Conservation (phyloP, 2,888 invertebrate species). For the Hypsopygia costalis region DNA sequence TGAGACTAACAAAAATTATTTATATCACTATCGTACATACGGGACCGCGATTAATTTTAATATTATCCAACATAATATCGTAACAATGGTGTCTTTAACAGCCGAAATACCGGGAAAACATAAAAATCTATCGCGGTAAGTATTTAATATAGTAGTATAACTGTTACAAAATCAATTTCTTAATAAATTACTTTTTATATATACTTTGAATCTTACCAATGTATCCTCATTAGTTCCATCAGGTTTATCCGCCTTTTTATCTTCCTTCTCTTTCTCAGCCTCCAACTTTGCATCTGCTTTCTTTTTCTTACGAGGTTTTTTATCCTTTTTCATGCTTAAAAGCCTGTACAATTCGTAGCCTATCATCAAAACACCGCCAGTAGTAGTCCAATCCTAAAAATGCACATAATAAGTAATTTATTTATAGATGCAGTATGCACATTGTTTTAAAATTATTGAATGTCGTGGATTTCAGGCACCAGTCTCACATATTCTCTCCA, state of each 20-base stretch:
- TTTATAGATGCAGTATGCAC: background rate
- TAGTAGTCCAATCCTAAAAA: constrained; percentile 88
- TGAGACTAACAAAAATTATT: too few relatives aligned
- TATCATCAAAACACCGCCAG: constrained; percentile 96
- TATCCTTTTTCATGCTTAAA: constrained; percentile 88
- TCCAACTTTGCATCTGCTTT: constrained; percentile 60
- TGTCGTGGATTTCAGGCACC: too few relatives aligned
- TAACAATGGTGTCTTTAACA: too few relatives aligned
- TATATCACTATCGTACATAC: too few relatives aligned
- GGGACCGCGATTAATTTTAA: too few relatives aligned
- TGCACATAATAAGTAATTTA: background rate
- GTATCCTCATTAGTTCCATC: constrained; percentile 61
- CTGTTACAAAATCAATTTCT: too few relatives aligned
- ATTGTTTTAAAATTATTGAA: too few relatives aligned
- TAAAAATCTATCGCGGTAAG: too few relatives aligned
- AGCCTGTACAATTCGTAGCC: constrained; percentile 98
- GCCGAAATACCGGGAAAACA: too few relatives aligned
- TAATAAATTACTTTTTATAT: background rate
- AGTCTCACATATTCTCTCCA: too few relatives aligned
- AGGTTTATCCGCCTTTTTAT: constrained; percentile 42
- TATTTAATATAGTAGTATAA: too few relatives aligned
- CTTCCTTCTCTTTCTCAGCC: constrained; percentile 49
- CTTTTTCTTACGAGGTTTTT: constrained; percentile 78
- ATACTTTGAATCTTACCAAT: constrained; percentile 38
- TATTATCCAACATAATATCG: too few relatives aligned